Conservation (phyloP, 2,113 vertebrate genomes). For the Cochlearius cochlearius region DNA sequence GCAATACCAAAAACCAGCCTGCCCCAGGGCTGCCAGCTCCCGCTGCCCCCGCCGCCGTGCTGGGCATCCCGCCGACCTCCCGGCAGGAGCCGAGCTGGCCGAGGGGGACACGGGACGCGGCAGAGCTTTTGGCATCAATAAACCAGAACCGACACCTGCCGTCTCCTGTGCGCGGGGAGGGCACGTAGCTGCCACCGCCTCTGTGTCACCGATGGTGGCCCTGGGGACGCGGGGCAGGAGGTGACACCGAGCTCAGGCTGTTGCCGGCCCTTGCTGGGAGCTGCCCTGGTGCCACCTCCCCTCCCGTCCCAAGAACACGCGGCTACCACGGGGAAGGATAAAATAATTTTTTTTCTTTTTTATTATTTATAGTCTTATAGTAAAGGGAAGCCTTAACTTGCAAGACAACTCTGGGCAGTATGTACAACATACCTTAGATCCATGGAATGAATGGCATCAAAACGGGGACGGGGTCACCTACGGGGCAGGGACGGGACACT, state of each 20-base stretch:
- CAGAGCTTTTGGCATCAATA: conserved; percentile 22
- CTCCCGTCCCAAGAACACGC: conserved; percentile 12
- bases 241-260: neutral
- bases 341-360: conserved; percentile 77
- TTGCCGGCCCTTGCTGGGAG: fast-evolving
- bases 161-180: neutral
- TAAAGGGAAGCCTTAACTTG: conserved; percentile 97
- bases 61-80: neutral
- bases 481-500: conserved; percentile 71
- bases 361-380: conserved; percentile 98
- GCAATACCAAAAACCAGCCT: conserved; percentile 63
- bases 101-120: neutral
- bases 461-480: conserved; percentile 71
- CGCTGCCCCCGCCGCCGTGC: fast-evolving
- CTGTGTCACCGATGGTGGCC: neutral
- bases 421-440: conserved; percentile 98
- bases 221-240: neutral
- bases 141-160: neutral
- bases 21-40: neutral
- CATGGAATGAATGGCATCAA: conserved; percentile 89
- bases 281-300: neutral
- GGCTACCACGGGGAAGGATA: conserved; percentile 80
- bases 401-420: conserved; percentile 94
- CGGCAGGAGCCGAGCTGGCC: neutral
- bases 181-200: neutral